Evolutionary conservation across 2,888 invertebrate genomes (phyloP).

Genomic region (Agonum fuliginosum): DNA sequence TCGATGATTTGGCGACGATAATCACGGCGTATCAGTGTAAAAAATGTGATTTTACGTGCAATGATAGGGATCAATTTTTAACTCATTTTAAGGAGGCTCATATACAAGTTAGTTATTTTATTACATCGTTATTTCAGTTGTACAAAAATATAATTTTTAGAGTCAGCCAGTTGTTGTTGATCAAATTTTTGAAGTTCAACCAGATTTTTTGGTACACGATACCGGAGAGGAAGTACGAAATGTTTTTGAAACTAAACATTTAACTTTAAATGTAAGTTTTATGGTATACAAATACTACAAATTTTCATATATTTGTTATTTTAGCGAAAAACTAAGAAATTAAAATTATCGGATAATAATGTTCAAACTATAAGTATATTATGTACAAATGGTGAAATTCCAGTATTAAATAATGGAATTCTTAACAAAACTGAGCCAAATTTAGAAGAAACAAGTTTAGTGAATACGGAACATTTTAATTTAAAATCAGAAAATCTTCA

Average conservation of each 20-base stretch:
- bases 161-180: not conserved
- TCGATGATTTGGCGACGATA: constrained; percentile 66
- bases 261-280: constrained; percentile 27
- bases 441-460: constrained; percentile 19
- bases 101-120: constrained; percentile 59
- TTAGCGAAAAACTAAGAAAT: constrained; percentile 26
- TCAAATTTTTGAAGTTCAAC: constrained; percentile 14
- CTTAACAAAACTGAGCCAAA: constrained; percentile 13
- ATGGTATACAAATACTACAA: not conserved
- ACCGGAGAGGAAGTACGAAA: constrained; percentile 12
- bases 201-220: not conserved
- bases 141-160: not conserved
- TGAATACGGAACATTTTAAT: not conserved
- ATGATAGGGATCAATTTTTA: constrained; percentile 67
- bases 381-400: constrained; percentile 44
- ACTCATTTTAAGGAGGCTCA: constrained; percentile 67
- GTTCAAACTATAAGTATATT: constrained; percentile 41
- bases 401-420: constrained; percentile 21
- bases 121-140: not conserved
- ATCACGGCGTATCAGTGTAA: constrained; percentile 70
- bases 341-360: constrained; percentile 22
- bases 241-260: constrained; percentile 7
- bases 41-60: constrained; percentile 68
- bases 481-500: constrained; percentile 3
- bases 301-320: not conserved